Conservation (phyloP, 2,888 invertebrate genomes). For the Synanthedon formicaeformis region DNA sequence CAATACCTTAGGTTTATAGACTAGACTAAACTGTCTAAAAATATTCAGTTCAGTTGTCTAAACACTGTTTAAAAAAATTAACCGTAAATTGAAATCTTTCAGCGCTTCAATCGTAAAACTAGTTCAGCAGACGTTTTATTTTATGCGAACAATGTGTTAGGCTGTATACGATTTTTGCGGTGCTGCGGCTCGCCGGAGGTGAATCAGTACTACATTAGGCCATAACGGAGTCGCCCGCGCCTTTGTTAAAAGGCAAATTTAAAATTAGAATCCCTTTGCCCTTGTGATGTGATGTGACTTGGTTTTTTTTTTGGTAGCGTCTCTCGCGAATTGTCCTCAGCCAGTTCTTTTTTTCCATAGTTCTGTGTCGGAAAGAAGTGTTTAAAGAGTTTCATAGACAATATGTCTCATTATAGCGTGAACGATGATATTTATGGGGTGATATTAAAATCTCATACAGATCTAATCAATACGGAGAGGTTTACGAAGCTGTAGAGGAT, state of each 20-base stretch:
- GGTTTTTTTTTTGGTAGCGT: constrained; percentile 22
- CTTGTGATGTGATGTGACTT: constrained; percentile 32
- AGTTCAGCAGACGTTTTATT: constrained; percentile 42
- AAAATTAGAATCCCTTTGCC: constrained; percentile 61
- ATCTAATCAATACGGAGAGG: constrained; percentile 45
- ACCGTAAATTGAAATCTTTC: constrained; percentile 1
- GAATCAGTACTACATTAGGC: constrained; percentile 65
- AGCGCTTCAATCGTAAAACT: constrained; percentile 14
- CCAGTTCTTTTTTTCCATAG: constrained; percentile 35
- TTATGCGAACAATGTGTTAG: constrained; percentile 51
- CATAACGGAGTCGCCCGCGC: constrained; percentile 63
- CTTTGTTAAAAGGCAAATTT: constrained; percentile 47
- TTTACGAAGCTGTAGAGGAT: constrained; percentile 54
- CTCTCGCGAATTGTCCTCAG: constrained; percentile 16
- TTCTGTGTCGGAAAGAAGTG: constrained; percentile 13
- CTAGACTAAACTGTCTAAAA: neutral
- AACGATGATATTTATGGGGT: constrained; percentile 62
- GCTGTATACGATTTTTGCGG: constrained; percentile 46
- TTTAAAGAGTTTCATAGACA: constrained; percentile 1
- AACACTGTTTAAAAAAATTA: neutral
- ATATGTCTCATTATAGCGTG: constrained; percentile 48
- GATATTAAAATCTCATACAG: constrained; percentile 44
- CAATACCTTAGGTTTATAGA: neutral
- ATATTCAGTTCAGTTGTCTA: neutral
- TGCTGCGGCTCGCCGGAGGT: constrained; percentile 39